A percentile compares a stretch with the other conserved stretches of the same genome.
phyloP scores from a whole-genome alignment of 2,113 vertebrate genomes.

The Anguilla japonica region DNA sequence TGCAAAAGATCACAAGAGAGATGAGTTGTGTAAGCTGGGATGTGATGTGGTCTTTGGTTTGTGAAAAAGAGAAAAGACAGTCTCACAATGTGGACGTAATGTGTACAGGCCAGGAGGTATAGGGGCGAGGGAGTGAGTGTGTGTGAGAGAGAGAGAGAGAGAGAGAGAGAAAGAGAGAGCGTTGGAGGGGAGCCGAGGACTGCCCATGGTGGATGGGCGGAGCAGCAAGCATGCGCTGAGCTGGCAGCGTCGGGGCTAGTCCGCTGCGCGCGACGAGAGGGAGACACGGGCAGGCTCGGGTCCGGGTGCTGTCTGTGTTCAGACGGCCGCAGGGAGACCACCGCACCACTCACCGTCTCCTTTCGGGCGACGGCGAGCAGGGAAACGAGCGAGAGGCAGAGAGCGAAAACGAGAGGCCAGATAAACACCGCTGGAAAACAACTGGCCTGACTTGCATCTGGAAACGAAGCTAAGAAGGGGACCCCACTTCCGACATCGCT shows the following conservation, averaged over 20 bases:
- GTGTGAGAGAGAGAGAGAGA: conserved; percentile 1
- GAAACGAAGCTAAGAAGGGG: conserved; percentile 56
- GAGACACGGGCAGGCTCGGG: conserved; percentile 70
- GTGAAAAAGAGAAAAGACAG: not conserved
- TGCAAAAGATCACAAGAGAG: not conserved
- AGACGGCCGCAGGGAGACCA: conserved; percentile 64
- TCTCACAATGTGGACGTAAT: conserved; percentile 13
- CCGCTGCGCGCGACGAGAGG: conserved; percentile 52
- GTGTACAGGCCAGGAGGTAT: not conserved
- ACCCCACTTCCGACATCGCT: conserved; percentile 47
- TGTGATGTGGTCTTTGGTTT: not conserved
- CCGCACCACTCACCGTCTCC: conserved; percentile 56
- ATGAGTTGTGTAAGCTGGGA: not conserved
- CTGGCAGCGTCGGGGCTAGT: conserved; percentile 73
- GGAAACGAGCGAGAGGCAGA: conserved; percentile 27
- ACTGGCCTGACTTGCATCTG: conserved; percentile 52
- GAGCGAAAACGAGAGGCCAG: conserved; percentile 31
- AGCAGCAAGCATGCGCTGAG: conserved; percentile 77
- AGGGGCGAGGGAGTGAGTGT: not conserved
- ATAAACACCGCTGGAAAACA: conserved; percentile 29
- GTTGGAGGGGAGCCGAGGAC: conserved; percentile 58
- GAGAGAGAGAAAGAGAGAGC: conserved; percentile 5
- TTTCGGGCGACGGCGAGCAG: conserved; percentile 39
- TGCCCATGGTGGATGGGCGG: conserved; percentile 67
- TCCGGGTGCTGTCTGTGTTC: conserved; percentile 68